These are phyloP conservation scores for Synodontis membranacea DNA, from an alignment of 2,113 vertebrate genomes.

Conservation along the genomic window DNA sequence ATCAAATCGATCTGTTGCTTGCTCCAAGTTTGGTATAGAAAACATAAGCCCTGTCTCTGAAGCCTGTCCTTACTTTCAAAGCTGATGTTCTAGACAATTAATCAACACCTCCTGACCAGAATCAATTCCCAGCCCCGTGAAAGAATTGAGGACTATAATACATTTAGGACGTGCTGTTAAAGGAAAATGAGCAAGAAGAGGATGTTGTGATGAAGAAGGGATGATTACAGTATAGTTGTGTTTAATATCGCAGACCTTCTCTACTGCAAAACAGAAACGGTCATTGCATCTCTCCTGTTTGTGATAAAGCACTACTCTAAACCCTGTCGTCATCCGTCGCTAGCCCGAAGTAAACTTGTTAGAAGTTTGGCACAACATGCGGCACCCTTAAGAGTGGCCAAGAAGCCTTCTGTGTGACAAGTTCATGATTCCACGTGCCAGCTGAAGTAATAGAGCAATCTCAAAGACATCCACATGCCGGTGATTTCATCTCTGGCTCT, in stretches of 20 bases:
- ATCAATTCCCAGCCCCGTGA: neutral
- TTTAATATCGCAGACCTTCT: neutral
- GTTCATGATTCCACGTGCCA: neutral
- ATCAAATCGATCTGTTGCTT: neutral
- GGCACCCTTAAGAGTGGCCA: neutral
- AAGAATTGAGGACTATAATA: neutral
- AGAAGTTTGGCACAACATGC: neutral
- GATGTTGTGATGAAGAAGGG: too few species aligned
- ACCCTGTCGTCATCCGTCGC: neutral
- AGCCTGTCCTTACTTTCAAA: neutral
- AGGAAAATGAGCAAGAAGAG: neutral
- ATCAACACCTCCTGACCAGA: neutral
- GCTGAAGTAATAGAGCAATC: conserved; percentile 28
- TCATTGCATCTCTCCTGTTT: neutral
- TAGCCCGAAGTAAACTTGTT: neutral
- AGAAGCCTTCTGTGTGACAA: neutral
- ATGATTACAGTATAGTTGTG: neutral
- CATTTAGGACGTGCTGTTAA: neutral
- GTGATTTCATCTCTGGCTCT: conserved; percentile 57
- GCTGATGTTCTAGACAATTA: neutral
- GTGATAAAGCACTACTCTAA: neutral
- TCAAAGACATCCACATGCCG: conserved; percentile 31
- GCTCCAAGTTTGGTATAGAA: neutral
- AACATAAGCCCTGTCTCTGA: neutral
- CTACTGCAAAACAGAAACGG: neutral